A percentile compares a stretch with the other conserved stretches of the same genome.
Evolutionary conservation across 1,140 invertebrate genomes (phyloP).

Genomic region (Drosophila subobscura): DNA sequence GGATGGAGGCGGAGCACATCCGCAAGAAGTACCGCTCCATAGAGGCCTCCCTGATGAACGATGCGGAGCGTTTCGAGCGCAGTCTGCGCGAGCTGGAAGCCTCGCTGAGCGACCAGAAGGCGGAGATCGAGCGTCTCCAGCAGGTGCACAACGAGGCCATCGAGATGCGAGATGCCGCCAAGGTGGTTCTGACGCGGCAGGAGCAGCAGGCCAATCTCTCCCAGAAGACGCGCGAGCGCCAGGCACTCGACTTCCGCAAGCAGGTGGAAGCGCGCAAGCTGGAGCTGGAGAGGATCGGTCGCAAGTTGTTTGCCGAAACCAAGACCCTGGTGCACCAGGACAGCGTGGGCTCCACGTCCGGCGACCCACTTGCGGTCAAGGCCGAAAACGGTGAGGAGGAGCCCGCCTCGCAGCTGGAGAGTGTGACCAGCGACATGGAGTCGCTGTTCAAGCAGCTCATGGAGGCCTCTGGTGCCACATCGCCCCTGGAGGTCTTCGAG

Average conservation of each 20-base stretch:
- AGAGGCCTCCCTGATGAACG: slow-evolving; percentile 87
- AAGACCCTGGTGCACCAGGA: slow-evolving; percentile 85
- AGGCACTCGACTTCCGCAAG: slow-evolving; percentile 86
- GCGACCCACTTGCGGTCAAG: slow-evolving; percentile 84
- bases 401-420: slow-evolving; percentile 73
- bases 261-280: slow-evolving; percentile 88
- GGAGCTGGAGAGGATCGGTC: slow-evolving; percentile 89
- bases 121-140: slow-evolving; percentile 89
- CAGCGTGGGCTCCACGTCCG: slow-evolving; percentile 84
- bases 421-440: slow-evolving; percentile 85
- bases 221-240: slow-evolving; percentile 86
- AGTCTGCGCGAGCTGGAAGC: slow-evolving; percentile 88
- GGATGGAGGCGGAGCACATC: slow-evolving; percentile 91
- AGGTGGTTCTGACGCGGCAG: slow-evolving; percentile 87
- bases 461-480: slow-evolving; percentile 90
- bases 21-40: slow-evolving; percentile 90
- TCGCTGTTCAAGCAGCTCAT: slow-evolving; percentile 89
- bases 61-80: slow-evolving; percentile 89
- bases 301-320: slow-evolving; percentile 87
- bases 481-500: slow-evolving; percentile 89
- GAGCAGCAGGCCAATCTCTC: slow-evolving; percentile 87
- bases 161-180: slow-evolving; percentile 87
- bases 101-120: slow-evolving; percentile 87
- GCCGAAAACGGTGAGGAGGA: slow-evolving; percentile 84
- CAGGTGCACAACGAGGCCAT: slow-evolving; percentile 87